Percentiles rank a stretch among this genome's conserved stretches.
These are phyloP conservation scores for Rhinolophus ferrumequinum DNA, from an alignment of 2,113 vertebrate species.

Conservation along the genomic window DNA sequence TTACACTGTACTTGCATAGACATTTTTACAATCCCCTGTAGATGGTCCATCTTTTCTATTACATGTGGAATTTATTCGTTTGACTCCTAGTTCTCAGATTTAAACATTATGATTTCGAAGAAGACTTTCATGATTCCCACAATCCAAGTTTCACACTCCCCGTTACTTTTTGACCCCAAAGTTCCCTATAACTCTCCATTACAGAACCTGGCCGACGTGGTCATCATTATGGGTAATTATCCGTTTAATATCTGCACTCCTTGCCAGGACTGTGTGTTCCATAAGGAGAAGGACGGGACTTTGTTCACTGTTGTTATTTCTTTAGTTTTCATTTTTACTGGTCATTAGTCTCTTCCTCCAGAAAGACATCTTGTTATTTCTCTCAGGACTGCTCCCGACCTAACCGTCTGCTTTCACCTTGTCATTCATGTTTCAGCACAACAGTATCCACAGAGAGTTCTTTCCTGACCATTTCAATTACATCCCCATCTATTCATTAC, in stretches of 20 bases:
- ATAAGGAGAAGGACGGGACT: background rate
- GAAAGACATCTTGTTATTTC: background rate
- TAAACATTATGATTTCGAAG: background rate
- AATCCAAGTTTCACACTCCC: background rate
- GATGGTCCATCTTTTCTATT: background rate
- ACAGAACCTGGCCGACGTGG: background rate
- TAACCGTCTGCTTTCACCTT: background rate
- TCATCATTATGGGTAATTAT: background rate
- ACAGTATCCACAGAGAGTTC: background rate
- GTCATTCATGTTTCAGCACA: background rate
- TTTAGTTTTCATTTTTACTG: background rate
- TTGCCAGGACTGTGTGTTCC: background rate
- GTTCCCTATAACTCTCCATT: background rate
- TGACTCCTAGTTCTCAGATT: background rate
- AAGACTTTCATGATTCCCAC: background rate
- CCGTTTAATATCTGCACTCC: background rate
- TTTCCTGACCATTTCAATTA: background rate
- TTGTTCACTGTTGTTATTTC: background rate
- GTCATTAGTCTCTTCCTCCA: background rate
- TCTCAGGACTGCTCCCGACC: background rate
- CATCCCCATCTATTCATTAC: background rate
- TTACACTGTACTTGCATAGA: background rate
- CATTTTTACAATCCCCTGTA: background rate
- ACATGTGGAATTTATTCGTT: background rate
- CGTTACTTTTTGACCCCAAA: background rate